Evolutionary conservation across 2,888 invertebrate genomes (phyloP).

Genomic region (Poecilus cupreus): DNA sequence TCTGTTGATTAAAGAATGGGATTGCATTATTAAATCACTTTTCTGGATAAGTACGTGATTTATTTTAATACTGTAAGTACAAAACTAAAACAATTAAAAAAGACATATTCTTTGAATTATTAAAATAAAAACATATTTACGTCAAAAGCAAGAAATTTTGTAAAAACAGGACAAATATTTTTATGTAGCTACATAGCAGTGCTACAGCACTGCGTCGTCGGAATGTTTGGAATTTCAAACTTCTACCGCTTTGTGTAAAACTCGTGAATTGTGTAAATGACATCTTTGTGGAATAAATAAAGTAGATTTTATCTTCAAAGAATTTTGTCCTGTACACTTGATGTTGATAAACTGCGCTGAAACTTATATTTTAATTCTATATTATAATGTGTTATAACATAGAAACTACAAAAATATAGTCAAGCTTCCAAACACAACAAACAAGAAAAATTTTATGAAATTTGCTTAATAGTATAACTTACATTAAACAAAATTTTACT

Average conservation of each 20-base stretch:
- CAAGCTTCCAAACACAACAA: no score
- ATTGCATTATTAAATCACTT: no score
- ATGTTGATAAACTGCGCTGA: not conserved
- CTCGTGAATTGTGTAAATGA: slow-evolving; percentile 10
- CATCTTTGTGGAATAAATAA: slow-evolving; percentile 11
- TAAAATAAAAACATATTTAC: not conserved
- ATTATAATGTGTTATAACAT: no score
- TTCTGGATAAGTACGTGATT: no score
- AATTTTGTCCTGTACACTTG: not conserved
- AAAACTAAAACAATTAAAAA: no score
- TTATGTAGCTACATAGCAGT: not conserved
- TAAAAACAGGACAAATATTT: not conserved
- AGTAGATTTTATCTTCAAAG: slow-evolving; percentile 10
- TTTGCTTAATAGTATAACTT: no score
- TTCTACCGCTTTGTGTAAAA: slow-evolving; percentile 16
- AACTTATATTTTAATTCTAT: not conserved
- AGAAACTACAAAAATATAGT: no score
- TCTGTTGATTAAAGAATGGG: no score
- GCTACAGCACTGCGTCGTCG: not conserved
- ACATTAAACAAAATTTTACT: no score
- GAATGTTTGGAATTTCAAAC: slow-evolving; percentile 26
- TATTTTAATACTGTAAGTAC: no score
- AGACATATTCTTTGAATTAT: not conserved
- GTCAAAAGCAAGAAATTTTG: not conserved
- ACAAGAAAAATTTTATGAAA: no score